A percentile compares a stretch with the other conserved stretches of the same genome.
Evolutionary conservation across 2,888 invertebrate species (phyloP).

Genomic region (Leucania comma): DNA sequence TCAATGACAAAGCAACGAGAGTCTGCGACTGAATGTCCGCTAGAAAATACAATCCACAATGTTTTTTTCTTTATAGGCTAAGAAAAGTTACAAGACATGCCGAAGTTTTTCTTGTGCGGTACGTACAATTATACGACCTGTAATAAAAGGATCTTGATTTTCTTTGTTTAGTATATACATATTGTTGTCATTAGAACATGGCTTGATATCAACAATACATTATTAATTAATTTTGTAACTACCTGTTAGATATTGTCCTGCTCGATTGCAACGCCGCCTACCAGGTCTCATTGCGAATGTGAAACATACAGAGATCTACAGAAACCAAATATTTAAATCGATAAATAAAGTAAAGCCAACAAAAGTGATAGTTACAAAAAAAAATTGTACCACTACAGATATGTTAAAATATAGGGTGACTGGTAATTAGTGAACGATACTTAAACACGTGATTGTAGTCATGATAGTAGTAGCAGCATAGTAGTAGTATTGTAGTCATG

Average conservation of each 20-base stretch:
- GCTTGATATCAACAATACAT: neutral
- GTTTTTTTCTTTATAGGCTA: conserved; percentile 11
- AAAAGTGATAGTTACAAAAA: neutral
- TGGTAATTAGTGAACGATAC: no score
- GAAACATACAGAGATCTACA: no score
- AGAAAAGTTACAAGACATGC: conserved; percentile 23
- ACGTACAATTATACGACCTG: neutral
- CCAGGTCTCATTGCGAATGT: no score
- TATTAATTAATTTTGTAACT: neutral
- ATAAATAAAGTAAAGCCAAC: neutral
- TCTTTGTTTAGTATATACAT: neutral
- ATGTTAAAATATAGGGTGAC: neutral
- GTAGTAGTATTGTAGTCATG: no score
- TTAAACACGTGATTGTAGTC: no score
- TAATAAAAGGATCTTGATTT: neutral
- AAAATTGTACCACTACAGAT: rapidly evolving
- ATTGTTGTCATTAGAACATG: conserved; percentile 3
- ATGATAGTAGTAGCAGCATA: no score
- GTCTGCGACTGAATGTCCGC: conserved; percentile 43
- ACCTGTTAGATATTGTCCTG: no score
- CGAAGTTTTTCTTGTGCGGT: neutral
- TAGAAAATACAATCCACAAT: conserved; percentile 20
- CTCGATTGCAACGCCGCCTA: no score
- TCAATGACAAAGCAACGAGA: conserved; percentile 43
- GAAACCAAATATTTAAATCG: no score